Evolutionary conservation across 2,888 invertebrate genomes (phyloP), one percentile per base, ranked within the genome.

Genomic region (Spodoptera picta): DNA sequence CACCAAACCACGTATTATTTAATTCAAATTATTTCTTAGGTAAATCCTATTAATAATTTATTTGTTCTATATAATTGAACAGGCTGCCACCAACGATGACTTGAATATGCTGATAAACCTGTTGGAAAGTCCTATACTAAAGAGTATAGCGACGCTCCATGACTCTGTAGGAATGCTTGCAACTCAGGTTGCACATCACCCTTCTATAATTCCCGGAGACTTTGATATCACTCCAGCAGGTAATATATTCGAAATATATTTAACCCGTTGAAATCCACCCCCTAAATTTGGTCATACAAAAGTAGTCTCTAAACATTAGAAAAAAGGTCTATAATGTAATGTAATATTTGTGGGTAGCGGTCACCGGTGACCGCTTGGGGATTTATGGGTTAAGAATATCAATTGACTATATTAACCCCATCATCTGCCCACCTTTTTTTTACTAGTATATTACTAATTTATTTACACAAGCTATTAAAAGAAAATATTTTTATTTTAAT

Each of bases 181-280:
- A 73, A 96, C 96, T 36, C 98, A 98, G 91, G 95, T 98, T 60
- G 96, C 96, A 46, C 97, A 98, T 83, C 98, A 98, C 92, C 98
- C 98, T 12, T 98, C 98, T 23, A 98, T 98, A 87, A 94, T 98
- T 70, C 98, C 98, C 48, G 97, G 97, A 55, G 98, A 99, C 90
- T 99, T 99, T 92, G 98, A 99, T 87, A 98, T 99, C 60, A 97
- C 97, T 79, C 96, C 97, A 50, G 96, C 97, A 76, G 98, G 98
- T 83, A 87, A 86, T 61, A 75, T 19, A 19, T 19, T 19, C 19
- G 1, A 19, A 19, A 19, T 14, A 7, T 9, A 50, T 19, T 36
- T 9, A n/a, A n/a, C n/a, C n/a, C n/a, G n/a, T n/a, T n/a, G n/a
- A n/a, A n/a, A n/a, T n/a, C n/a, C n/a, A n/a, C n/a, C n/a, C n/a